Conservation (phyloP, 2,888 invertebrate species). For the Heteromurus nitidus region DNA sequence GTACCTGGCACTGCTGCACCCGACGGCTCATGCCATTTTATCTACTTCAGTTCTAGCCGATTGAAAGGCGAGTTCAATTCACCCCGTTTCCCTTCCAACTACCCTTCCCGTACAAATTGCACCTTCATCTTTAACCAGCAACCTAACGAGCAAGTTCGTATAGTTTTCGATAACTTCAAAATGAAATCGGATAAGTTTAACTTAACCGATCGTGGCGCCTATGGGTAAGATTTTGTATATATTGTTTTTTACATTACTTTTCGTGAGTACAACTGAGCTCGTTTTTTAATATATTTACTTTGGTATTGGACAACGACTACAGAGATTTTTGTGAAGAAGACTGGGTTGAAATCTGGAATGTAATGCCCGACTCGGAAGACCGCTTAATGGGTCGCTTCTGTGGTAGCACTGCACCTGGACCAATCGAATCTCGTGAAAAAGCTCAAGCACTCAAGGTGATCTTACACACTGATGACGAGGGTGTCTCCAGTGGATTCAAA, state of each 20-base stretch:
- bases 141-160: constrained; percentile 91
- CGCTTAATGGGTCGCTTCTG: constrained; percentile 94
- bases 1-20: constrained; percentile 96
- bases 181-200: constrained; percentile 88
- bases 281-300: too few species aligned
- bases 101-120: constrained; percentile 96
- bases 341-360: constrained; percentile 95
- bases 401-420: constrained; percentile 88
- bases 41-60: constrained; percentile 90
- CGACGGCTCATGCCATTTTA: constrained; percentile 91
- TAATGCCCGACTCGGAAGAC: constrained; percentile 88
- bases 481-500: constrained; percentile 96
- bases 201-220: constrained; percentile 82
- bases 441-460: constrained; percentile 91
- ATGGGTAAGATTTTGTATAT: constrained; percentile 79
- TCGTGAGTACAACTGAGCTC: too few species aligned
- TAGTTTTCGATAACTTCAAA: constrained; percentile 94
- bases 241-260: constrained; percentile 2
- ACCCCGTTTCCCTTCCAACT: constrained; percentile 96
- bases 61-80: constrained; percentile 96
- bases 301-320: too few species aligned
- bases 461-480: constrained; percentile 90
- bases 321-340: constrained; percentile 86
- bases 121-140: constrained; percentile 89
- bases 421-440: constrained; percentile 93